Conservation (phyloP, 2,797 vertebrate genomes). For the Sebastes ruberrimus region DNA sequence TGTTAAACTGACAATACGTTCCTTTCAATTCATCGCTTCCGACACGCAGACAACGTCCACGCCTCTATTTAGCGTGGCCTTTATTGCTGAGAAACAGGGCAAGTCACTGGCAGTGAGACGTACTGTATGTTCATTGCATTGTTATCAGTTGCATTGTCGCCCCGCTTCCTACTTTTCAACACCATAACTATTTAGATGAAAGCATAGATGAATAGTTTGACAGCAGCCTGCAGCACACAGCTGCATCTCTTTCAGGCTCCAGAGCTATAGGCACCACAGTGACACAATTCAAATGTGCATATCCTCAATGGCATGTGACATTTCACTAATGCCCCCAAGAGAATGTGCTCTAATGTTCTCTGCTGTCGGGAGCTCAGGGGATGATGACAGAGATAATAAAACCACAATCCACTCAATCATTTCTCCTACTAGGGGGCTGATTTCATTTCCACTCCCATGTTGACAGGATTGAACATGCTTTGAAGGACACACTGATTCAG, state of each 20-base stretch:
- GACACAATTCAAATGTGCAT: background rate
- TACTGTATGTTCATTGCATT: background rate
- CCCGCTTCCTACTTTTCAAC: background rate
- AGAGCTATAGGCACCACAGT: background rate
- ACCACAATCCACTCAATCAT: background rate
- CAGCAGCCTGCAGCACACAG: background rate
- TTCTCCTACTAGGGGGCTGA: background rate
- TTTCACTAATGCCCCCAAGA: background rate
- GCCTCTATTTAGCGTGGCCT: background rate
- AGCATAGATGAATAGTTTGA: background rate
- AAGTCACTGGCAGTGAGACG: background rate
- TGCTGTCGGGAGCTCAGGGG: conserved; percentile 13
- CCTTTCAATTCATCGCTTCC: background rate
- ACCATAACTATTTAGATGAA: background rate
- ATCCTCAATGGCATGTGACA: conserved; percentile 12
- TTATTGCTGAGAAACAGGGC: background rate
- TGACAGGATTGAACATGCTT: background rate
- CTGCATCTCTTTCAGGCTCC: background rate
- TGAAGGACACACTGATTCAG: conserved; percentile 1
- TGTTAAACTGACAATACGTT: background rate
- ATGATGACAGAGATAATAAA: background rate
- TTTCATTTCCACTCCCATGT: conserved; percentile 1
- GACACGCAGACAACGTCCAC: background rate
- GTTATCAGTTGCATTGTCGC: background rate
- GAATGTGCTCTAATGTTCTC: conserved; percentile 1